Conservation (phyloP, 2,888 invertebrate genomes). For the Ochropacha duplaris region DNA sequence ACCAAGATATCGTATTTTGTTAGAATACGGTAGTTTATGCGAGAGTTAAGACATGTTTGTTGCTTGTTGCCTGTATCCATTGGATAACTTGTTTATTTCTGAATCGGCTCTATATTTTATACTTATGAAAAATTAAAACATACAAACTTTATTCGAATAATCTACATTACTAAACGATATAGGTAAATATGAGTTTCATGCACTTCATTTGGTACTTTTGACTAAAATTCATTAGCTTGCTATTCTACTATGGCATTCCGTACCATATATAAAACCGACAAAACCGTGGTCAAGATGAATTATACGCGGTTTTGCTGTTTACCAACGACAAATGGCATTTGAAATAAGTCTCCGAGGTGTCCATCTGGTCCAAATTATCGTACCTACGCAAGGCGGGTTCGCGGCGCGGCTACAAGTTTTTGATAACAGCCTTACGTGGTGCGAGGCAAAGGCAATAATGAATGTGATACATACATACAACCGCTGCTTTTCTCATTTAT, state of each 20-base stretch:
- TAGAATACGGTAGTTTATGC: constrained; percentile 39
- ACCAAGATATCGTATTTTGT: constrained; percentile 59
- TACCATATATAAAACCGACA: constrained; percentile 62
- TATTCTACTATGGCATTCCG: constrained; percentile 33
- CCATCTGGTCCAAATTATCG: constrained; percentile 55
- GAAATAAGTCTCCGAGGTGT: constrained; percentile 66
- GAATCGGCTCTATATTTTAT: neutral
- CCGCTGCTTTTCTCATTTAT: constrained; percentile 74
- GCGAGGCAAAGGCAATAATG: constrained; percentile 73
- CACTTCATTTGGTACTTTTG: constrained; percentile 39
- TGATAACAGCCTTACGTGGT: constrained; percentile 73
- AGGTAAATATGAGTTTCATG: neutral
- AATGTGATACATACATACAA: constrained; percentile 76
- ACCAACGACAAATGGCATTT: constrained; percentile 65
- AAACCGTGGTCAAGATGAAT: constrained; percentile 59
- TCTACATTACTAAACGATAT: neutral
- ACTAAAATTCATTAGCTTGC: constrained; percentile 45
- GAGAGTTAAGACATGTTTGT: constrained; percentile 7
- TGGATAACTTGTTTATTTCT: neutral
- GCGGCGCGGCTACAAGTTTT: constrained; percentile 74
- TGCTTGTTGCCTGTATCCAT: neutral
- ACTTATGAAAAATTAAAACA: neutral
- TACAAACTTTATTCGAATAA: neutral
- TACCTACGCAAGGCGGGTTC: constrained; percentile 56
- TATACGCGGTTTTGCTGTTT: constrained; percentile 67